Percentiles rank a stretch among this genome's conserved stretches.
Conservation (phyloP, 2,888 invertebrate genomes). For the Idaea biselata region DNA sequence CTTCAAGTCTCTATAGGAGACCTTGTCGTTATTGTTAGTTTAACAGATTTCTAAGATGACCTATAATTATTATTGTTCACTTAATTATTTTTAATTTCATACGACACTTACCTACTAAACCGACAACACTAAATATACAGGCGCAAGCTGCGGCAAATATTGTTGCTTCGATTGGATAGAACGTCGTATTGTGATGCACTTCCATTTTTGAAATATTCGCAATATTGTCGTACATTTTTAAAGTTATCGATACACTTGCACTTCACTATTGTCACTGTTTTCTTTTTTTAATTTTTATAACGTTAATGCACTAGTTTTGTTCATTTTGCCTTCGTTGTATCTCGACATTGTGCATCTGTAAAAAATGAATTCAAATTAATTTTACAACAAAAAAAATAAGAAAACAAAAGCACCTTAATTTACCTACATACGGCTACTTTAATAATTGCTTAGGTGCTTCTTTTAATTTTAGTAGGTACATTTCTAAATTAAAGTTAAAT, state of each 20-base stretch:
- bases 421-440: too few species aligned
- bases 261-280: slow-evolving; percentile 44
- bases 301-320: slow-evolving; percentile 9
- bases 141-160: slow-evolving; percentile 89
- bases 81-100: background rate
- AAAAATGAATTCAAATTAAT: background rate
- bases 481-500: too few species aligned
- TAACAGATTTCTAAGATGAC: too few species aligned
- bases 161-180: slow-evolving; percentile 87
- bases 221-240: slow-evolving; percentile 37
- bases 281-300: slow-evolving; percentile 21
- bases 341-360: background rate
- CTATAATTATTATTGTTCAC: too few species aligned
- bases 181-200: slow-evolving; percentile 48
- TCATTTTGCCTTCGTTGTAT: slow-evolving; percentile 12
- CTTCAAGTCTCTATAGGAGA: too few species aligned
- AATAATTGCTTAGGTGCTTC: too few species aligned
- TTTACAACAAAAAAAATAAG: too few species aligned
- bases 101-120: slow-evolving; percentile 85
- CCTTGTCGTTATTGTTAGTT: too few species aligned
- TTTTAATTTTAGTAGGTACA: too few species aligned
- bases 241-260: slow-evolving; percentile 36
- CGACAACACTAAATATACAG: slow-evolving; percentile 88
- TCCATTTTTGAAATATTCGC: slow-evolving; percentile 50
- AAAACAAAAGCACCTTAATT: too few species aligned